phyloP scores from a whole-genome alignment of 2,797 vertebrate genomes.

The Leptoclinus maculatus region DNA sequence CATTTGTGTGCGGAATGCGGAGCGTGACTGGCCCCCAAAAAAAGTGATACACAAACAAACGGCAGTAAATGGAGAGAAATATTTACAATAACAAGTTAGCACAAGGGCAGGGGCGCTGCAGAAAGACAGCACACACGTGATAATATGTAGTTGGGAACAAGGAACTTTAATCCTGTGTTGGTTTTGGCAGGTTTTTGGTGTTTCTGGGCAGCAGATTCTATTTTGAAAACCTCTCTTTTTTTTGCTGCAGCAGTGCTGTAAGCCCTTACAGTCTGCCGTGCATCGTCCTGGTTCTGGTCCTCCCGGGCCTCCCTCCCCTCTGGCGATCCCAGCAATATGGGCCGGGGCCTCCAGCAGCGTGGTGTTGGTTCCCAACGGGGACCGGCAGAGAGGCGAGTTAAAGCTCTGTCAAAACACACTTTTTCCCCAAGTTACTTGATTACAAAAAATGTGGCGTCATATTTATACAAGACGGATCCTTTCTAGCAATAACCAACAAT shows the following conservation, averaged over 20 bases:
- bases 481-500: too few relatives aligned
- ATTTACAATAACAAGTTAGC: constrained; percentile 23
- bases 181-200: not conserved
- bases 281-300: not conserved
- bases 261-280: not conserved
- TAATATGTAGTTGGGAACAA: not conserved
- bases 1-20: constrained; percentile 50
- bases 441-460: not conserved
- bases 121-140: not conserved
- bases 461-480: not conserved
- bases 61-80: constrained; percentile 27
- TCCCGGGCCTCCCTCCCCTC: not conserved
- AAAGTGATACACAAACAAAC: constrained; percentile 34
- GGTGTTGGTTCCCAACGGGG: not conserved
- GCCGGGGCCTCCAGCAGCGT: not conserved
- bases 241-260: too few relatives aligned
- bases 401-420: not conserved
- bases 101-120: not conserved
- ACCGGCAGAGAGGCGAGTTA: not conserved
- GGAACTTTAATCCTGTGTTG: not conserved
- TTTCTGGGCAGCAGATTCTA: not conserved
- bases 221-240: not conserved
- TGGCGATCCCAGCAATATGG: too few relatives aligned
- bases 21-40: constrained; percentile 24
- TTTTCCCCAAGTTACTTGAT: too few relatives aligned